Base-by-base conservation (phyloP, 2,888 invertebrate genomes). In the Drosophila mettleri region DNA sequence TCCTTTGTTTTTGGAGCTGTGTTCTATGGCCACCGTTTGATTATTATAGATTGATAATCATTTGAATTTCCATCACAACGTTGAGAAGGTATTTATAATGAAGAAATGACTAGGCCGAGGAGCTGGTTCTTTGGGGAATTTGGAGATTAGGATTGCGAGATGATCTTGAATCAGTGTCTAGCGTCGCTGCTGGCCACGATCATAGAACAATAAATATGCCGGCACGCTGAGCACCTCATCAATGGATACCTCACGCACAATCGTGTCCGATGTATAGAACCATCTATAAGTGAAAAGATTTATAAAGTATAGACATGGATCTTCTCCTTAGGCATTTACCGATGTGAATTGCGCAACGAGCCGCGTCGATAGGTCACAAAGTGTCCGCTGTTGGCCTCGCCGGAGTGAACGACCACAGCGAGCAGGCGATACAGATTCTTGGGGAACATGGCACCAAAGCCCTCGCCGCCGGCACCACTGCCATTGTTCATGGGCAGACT, bases 191-290 rank as follows among this genome's bases (percentile, higher is more conserved):
- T 91, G 90, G 29, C 92, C 91, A 16, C 92, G 90, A 86, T 98
- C 98, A 92, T 99, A 99, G 93, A 98, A 98, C 69, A 99, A 93
- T 94, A 99, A 95, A 93, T 98, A 99, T 16, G 98, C 98, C 60
- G 96, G 95, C 83, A 96, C 95, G 77, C 95, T 94, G 18, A 98
- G 93, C 55, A 98, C 98, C 90, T 97, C 96, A 51, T 95, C 94
- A 48, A 97, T 93, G 0, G 95, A 93, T 31, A 96, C 96, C 91
- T 95, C 96, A 78, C 96, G 95, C 10, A 98, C 97, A 70, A 95
- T 94, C 3, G 96, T 95, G 92, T 98, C 98, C 0, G 97, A 97
- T 0, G 97, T 96, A 91, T 95, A 96, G 93, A 95, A 96, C 98
- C 98, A 98, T 72, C 95, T 96, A 90, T 0, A 43, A 60, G 16